Base-by-base conservation (phyloP, 2,113 vertebrate species). In the Alligator mississippiensis region DNA sequence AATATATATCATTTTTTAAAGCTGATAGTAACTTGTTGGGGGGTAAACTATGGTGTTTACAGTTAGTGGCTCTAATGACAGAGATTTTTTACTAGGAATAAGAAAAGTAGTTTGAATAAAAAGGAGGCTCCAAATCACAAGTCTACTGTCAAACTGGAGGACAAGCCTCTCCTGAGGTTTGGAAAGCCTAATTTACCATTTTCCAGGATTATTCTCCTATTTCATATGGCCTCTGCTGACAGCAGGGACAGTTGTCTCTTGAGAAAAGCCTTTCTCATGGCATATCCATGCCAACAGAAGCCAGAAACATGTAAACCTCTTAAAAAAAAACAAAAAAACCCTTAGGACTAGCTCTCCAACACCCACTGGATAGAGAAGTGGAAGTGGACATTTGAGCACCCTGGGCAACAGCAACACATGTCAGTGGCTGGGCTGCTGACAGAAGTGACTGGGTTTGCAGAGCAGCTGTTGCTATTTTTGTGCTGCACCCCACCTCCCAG, bases 191-290 rank as follows among this genome's bases (percentile, higher is more conserved):
- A 13, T 14, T 7, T 6, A 57, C 15, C 6, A 4, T 88, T 70
- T 24, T 6, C 82, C 7, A 38, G 3, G 9, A 5, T 22, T 59
- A n/a, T 59, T 21, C 84, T 28, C 81, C 64, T 30, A 80, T 80
- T 80, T 87, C 4, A 5, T 6, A 3, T 0, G 0, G 22, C 76
- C 2, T 83, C 25, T 18, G 28, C 57, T 93, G 11, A 60, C 30
- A 28, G 58, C 9, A 72, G 58, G 4, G 25, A n/a, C 4, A 38
- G 16, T 47, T 47, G 47, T 0, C 0, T 24, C 66, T 90, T 1
- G 0, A 80, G 62, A 75, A 80, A n/a, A 9, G 9, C 28, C 9
- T 68, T 17, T 30, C 64, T 9, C 30, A 30, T 18, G 14, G 25
- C 61, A 55, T 80, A 70, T 34, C 60, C 61, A 82, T 82, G 62